A percentile compares a stretch with the other conserved stretches of the same genome.
Evolutionary conservation across 2,113 vertebrate genomes (phyloP).

Genomic region (Alexandromys fortis): DNA sequence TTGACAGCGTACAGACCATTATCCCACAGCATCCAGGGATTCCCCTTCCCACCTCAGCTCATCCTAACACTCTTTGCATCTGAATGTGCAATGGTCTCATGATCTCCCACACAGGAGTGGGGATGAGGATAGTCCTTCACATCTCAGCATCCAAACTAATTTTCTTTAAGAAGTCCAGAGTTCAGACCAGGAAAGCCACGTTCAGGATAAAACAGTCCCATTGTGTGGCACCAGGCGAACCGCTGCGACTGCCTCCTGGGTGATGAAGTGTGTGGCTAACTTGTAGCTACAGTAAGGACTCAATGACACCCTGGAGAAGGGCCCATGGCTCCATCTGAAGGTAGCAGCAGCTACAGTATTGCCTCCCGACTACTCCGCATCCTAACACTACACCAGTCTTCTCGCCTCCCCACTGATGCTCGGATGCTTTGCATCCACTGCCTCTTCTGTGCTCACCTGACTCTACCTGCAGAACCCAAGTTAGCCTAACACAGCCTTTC

Average conservation of each 20-base stretch:
- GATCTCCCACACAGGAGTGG: background rate
- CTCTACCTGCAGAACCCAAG: background rate
- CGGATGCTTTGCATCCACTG: fast-evolving
- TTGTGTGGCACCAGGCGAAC: background rate
- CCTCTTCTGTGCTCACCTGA: background rate
- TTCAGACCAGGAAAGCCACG: background rate
- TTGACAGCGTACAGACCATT: no score
- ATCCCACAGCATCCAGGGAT: background rate
- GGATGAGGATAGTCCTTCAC: background rate
- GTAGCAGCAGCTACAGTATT: no score
- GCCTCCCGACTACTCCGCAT: background rate
- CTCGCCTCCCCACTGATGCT: background rate
- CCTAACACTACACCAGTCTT: background rate
- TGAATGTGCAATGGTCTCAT: background rate
- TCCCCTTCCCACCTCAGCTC: no score
- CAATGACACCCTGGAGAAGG: background rate
- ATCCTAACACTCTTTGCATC: background rate
- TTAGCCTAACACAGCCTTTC: background rate
- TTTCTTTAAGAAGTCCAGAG: background rate
- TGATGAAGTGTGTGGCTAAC: background rate
- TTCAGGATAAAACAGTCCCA: background rate
- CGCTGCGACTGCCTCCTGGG: background rate
- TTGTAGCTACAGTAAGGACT: background rate
- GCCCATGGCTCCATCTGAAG: no score
- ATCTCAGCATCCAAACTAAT: background rate